Evolutionary conservation across 2,888 invertebrate species (phyloP), one percentile per base, ranked within the genome.

Genomic region (Drosophila peninsularis): DNA sequence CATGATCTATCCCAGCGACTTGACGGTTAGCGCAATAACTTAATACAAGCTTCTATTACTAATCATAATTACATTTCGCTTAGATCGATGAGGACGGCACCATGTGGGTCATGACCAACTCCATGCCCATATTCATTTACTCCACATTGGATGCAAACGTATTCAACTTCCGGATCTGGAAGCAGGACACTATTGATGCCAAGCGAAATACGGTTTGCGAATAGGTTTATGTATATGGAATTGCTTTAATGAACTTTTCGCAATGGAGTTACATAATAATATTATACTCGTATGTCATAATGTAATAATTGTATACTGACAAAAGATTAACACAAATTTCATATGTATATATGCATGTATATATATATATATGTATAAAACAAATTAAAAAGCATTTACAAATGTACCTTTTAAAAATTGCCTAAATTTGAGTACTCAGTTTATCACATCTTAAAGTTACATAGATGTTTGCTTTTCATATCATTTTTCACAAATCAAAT

Each of bases 1-100:
- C 11, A 93, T 97, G 93, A 94, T 96, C 60, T 97, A 97, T 90
- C 96, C 96, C 1, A 94, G 94, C 81, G 95, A 95, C 85, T 89
- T 95, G 50, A 94, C 91, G 79, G 92, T 94, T 0, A 27, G 68
- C 11, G 3, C 19, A 9, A 17, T 13, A 27, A 7, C n/a, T 21
- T 19, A 21, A 21, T 24, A 17, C 9, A 0, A 13, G 14, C 19
- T 27, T 21, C 10, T 3, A 21, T 17, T 3, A 5, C 14, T 27
- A 49, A 34, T 21, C 3, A 9, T 13, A 42, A 44, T 42, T 17
- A 1, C 0, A 94, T 30, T 41, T 36, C 1, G 24, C 63, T 19
- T 32, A 95, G 91, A 93, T 96, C 45, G 94, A 94, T n/a, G 93
- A 93, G 1, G 93, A 94, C n/a, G 93, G 94, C 62, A 94, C 94